These are phyloP conservation scores for Crotalus tigris DNA, from an alignment of 2,113 vertebrate species.

Conservation along the genomic window DNA sequence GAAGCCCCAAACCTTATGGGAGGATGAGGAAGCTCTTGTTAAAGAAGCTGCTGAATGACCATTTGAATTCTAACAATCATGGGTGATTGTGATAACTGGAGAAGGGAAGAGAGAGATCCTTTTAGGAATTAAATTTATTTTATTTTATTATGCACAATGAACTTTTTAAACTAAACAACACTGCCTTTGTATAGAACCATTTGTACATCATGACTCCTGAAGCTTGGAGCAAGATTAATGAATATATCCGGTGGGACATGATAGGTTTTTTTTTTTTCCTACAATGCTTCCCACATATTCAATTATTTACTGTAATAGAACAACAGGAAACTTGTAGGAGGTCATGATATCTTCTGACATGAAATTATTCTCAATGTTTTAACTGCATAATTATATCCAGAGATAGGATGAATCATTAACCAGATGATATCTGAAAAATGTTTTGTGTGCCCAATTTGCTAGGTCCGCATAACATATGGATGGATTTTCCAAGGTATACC, in stretches of 20 bases:
- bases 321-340: constrained; percentile 7
- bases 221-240: constrained; percentile 1
- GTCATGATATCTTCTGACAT: constrained; percentile 11
- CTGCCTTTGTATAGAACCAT: background rate
- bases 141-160: background rate
- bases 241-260: background rate
- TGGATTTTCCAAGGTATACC: background rate
- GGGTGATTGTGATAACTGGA: background rate
- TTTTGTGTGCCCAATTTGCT: constrained; percentile 15
- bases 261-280: background rate
- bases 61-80: background rate
- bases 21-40: background rate
- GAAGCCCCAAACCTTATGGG: background rate
- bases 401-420: constrained; percentile 7
- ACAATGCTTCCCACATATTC: background rate
- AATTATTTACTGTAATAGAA: constrained; percentile 9
- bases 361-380: background rate
- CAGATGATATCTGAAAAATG: constrained; percentile 16
- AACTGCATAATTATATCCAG: constrained; percentile 10
- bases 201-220: background rate
- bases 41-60: background rate
- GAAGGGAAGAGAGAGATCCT: background rate
- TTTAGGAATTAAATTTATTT: background rate
- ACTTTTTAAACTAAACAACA: background rate
- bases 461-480: background rate